Evolutionary conservation across 2,888 invertebrate species (phyloP), one percentile per base, ranked within the genome.

Genomic region (Morpho achilles): DNA sequence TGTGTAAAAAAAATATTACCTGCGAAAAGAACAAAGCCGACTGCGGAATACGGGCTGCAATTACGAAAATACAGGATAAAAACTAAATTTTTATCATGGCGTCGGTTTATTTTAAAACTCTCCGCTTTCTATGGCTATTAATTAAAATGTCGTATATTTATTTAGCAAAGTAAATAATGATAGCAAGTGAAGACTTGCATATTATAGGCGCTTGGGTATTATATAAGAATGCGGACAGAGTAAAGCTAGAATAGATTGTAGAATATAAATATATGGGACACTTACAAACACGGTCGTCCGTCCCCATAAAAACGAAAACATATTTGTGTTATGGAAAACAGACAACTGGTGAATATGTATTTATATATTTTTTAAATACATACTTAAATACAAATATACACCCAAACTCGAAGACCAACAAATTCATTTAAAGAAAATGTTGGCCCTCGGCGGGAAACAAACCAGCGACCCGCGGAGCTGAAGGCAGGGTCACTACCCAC

Each of bases 131-230:
- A 50, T 48, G 47, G 46, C 48, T 50, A 43, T 54, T 52, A 58
- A 61, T 55, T 61, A 58, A 61, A 61, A 61, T 58, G 55, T 58
- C 50, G 58, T 55, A 61, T 61, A 61, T 61, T 32, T 32, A 32
- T 32, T 61, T 56, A 52, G 55, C 61, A 61, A 61, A 61, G 58
- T 58, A 58, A 61, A 61, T 61, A 58, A 61, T 58, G 49, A 55
- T 55, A 40, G 52, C 49, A 40, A 55, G 44, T 55, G 55, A 48
- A 46, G 57, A 61, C 54, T 54, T 44, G 39, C 48, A 48, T 58
- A 56, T 45, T 46, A 51, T 22, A 51, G 48, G 54, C 58, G 43
- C 23, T 56, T 39, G 48, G 48, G 53, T 60, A 47, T 56, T 50
- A 50, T 58, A 46, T 61, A 45, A 51, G 44, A 8, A 45, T 49